Base-by-base conservation (phyloP, 2,888 invertebrate species). In the Coenonympha arcania region DNA sequence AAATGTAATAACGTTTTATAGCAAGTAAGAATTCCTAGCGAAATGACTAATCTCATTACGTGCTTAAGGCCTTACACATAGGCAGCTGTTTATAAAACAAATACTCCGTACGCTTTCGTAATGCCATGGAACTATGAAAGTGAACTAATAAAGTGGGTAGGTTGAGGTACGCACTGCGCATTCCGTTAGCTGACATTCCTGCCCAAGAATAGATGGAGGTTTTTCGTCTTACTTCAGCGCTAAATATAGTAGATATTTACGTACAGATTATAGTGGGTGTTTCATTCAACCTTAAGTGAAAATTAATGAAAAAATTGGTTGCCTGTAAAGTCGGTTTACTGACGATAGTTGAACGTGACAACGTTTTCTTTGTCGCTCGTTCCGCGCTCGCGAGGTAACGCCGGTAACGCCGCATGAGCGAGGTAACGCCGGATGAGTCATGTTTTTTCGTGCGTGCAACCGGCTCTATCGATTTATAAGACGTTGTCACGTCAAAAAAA, bases 1-100 rank as follows among this genome's bases (percentile, higher is more conserved):
- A 15, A 33, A 33, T 6, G 28, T 9, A 16, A 28, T 44, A 45
- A 42, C 46, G 43, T 42, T 47, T 33, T 48, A 26, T 6, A 37
- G 9, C 18, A 28, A 20, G 34, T 26, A 28, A 20, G 34, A 49
- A 50, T 52, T 55, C 40, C 52, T 50, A 47, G 48, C 28, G 42
- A 54, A 46, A 52, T 56, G 56, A 56, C 50, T 56, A 55, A 60
- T 51, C 46, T 54, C 39, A 50, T 48, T 55, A 53, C 55, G 66
- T 65, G 69, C 65, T 64, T 71, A 65, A 67, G 66, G 65, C 69
- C 66, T 61, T 61, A 65, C 65, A 82, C 79, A 82, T 81, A 79
- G 80, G 79, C 65, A 66, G 57, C 65, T 84, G 82, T 84, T 85
- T 84, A 79, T 78, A 79, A 82, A 85, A 84, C 79, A 82, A 73